These are phyloP conservation scores for Nasonia giraulti DNA, from an alignment of 1,140 invertebrate genomes.

Conservation along the genomic window DNA sequence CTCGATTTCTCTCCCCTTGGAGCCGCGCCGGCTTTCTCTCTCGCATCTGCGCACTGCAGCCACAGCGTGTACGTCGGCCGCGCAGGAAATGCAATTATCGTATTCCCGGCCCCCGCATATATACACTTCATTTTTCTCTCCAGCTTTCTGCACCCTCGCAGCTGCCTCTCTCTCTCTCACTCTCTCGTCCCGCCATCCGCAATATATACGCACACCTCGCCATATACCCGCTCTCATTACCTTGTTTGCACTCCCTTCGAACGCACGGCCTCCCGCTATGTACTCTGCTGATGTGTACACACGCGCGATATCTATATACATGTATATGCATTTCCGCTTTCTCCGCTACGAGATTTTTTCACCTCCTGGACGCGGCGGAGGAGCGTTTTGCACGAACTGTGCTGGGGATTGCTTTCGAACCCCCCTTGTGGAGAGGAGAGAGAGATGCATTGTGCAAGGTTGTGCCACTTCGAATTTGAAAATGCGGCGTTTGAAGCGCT, in stretches of 20 bases:
- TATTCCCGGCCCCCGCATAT: conserved; percentile 46
- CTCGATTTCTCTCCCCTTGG: conserved; percentile 4
- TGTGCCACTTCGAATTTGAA: no score
- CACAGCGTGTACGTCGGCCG: background rate
- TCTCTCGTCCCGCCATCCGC: background rate
- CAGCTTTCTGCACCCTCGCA: background rate
- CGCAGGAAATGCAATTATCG: conserved; percentile 56
- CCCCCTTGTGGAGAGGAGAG: no score
- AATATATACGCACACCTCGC: background rate
- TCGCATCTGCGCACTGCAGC: background rate
- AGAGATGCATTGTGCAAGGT: no score
- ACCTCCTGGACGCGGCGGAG: no score
- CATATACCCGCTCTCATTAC: conserved; percentile 10
- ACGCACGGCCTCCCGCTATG: conserved; percentile 24
- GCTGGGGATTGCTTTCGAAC: no score
- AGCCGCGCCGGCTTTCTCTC: no score
- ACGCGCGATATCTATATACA: background rate
- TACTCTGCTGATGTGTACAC: background rate
- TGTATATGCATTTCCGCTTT: no score
- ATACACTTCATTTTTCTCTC: conserved; percentile 36
- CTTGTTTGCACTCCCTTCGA: conserved; percentile 38
- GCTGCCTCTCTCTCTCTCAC: conserved; percentile 39
- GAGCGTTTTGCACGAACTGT: no score
- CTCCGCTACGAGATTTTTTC: no score
- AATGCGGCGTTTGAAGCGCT: no score